Evolutionary conservation across 1,140 invertebrate genomes (phyloP), one percentile per base, ranked within the genome.

Genomic region (Galleria mellonella): DNA sequence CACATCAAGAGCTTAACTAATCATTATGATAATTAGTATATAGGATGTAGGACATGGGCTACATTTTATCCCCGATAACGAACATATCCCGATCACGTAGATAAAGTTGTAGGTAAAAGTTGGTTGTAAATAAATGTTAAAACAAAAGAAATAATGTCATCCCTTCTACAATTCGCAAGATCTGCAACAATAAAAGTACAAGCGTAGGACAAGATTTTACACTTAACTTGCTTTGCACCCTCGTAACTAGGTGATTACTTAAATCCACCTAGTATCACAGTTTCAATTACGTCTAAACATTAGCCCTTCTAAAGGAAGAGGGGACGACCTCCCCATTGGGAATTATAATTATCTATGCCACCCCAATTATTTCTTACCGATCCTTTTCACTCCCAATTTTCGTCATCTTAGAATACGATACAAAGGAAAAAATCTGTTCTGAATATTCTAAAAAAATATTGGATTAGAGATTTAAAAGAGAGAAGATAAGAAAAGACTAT

Each of bases 281-380:
- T 58, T 58, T 62, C 55, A 57, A 62, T 62, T 62, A 51, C 45
- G 44, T 44, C 55, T 62, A 52, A 62, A 58, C 55, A 58, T 62
- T 62, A 51, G 43, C 44, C 36, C 12, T 31, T 50, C 36, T 35
- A 23, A 32, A 49, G 31, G 32, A 45, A 14, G 42, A 45, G 47
- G 54, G 49, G 41, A 38, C 41, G 43, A 15, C 14, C 17, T 6
- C 23, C 58, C 47, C 14, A 42, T 14, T 35, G 47, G 45, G 59
- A 41, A 51, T 58, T 47, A 45, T 62, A 58, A 54, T 62, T 62
- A 58, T 62, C 51, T 50, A 44, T 58, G 47, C 54, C 44, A 43
- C 54, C 49, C 58, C 53, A 53, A 56, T 50, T 49, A 51, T 33
- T 56, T 48, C 53, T 47, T 55, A 32, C 35, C 49, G 47, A 50